Evolutionary conservation across 2,888 invertebrate genomes (phyloP), one percentile per base, ranked within the genome.

Genomic region (Rhamphomyia laevipes): DNA sequence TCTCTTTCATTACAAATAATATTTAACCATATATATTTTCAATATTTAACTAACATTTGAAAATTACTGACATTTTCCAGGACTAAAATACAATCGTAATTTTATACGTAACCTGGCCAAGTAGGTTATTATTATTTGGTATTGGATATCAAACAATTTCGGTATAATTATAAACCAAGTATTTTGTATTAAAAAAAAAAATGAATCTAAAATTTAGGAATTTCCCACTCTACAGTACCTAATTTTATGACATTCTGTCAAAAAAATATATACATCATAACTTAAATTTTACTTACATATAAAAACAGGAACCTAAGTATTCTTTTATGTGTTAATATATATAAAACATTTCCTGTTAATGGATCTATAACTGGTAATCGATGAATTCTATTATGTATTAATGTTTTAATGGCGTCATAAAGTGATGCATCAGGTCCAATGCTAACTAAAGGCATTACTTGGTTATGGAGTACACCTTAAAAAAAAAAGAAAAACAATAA

Each of bases 291-390:
- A 84, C 94, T 88, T 74, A 97, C 96, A 75, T 95, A 97, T 73
- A 97, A 80, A 76, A 95, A 96, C 60, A 99, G 82, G 77, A 96
- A 99, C 71, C 95, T 83, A 60, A 99, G 80, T 70, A 99, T 94
- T 71, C 97, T 82, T 74, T 97, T 97, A 73, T 97, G 96, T 45
- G 97, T 99, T 63, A 99, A 82, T 70, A 99, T 96, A 74, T 96
- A 96, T 57, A 99, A 82, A 60, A 96, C 95, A 71, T 96, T 94
- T 65, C 95, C 95, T 37, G 93, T 93, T 52, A 84, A 81, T 45
- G 86, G 85, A 73, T 97, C 96, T 63, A 99, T 92, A 63, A 99
- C 94, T 59, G 97, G 97, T 71, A 99, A 78, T 67, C 97, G 81
- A 76, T 97, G 97, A 63, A 97, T 96, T 70, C 92, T 83, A 73